These are phyloP conservation scores for Criorhina ranunculi DNA, from an alignment of 2,888 invertebrate species.

Conservation along the genomic window DNA sequence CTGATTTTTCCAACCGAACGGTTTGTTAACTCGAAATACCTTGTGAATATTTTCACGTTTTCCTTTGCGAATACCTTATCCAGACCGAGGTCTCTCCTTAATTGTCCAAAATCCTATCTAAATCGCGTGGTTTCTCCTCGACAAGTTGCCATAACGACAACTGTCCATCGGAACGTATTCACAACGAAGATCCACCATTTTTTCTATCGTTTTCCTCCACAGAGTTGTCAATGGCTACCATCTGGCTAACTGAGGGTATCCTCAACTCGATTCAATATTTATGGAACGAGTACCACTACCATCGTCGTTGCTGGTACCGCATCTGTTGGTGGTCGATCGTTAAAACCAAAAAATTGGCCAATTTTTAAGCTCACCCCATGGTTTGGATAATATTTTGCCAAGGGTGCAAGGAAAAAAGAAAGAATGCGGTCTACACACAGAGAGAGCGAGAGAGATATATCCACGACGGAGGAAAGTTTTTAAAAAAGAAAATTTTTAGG, in stretches of 20 bases:
- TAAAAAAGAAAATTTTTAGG: slow-evolving; percentile 60
- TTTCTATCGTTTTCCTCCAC: no score
- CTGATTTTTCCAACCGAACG: no score
- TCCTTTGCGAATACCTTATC: no score
- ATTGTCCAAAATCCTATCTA: no score
- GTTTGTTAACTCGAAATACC: no score
- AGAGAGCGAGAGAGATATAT: slow-evolving; percentile 43
- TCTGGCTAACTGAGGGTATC: not conserved
- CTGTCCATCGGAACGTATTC: no score
- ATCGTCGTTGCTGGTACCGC: slow-evolving; percentile 41
- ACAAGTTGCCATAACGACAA: no score
- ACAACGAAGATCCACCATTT: no score
- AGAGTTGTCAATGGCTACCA: not conserved
- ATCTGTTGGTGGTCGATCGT: slow-evolving; percentile 74
- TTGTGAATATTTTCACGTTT: no score
- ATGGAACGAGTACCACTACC: slow-evolving; percentile 28
- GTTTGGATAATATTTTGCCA: slow-evolving; percentile 49
- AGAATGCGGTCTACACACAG: slow-evolving; percentile 51
- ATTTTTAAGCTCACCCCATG: slow-evolving; percentile 69
- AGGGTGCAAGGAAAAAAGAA: slow-evolving; percentile 48
- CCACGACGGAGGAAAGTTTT: not conserved
- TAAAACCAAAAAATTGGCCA: slow-evolving; percentile 75
- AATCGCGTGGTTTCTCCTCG: no score
- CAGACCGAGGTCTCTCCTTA: no score
- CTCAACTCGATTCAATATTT: slow-evolving; percentile 18